Conservation (phyloP, 1,140 invertebrate species). For the Sinella curviseta region DNA sequence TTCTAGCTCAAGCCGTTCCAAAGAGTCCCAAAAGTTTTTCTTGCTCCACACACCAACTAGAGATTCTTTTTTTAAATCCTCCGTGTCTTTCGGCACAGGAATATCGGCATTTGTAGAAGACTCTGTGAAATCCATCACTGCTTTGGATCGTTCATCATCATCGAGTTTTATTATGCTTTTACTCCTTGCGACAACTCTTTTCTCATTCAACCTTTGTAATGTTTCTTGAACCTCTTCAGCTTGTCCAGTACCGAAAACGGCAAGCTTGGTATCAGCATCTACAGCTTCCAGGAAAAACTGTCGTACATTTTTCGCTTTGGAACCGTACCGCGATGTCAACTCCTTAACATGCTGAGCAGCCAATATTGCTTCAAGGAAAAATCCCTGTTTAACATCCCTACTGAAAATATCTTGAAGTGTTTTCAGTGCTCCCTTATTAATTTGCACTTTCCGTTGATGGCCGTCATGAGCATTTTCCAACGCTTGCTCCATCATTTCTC, state of each 20-base stretch:
- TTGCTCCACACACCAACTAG: background rate
- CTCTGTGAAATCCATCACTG: too few species aligned
- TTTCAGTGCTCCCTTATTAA: background rate
- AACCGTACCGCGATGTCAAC: background rate
- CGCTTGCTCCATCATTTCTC: background rate
- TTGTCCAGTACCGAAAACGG: background rate
- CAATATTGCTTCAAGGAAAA: background rate
- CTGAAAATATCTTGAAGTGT: background rate
- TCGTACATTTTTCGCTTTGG: background rate
- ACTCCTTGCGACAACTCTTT: background rate
- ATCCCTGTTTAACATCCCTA: background rate
- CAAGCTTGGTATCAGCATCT: background rate
- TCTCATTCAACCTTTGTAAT: background rate
- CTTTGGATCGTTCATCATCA: background rate
- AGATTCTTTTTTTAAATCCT: background rate
- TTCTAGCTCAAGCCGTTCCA: background rate
- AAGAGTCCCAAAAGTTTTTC: background rate
- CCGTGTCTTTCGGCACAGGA: background rate
- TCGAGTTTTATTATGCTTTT: background rate
- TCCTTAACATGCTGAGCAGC: background rate
- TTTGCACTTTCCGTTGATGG: background rate
- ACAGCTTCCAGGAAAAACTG: slow-evolving; percentile 1
- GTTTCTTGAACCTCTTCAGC: background rate
- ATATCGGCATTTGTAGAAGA: background rate
- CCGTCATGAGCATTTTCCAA: background rate